phyloP scores from a whole-genome alignment of 1,140 invertebrate genomes.

The Belonocnema kinseyi region DNA sequence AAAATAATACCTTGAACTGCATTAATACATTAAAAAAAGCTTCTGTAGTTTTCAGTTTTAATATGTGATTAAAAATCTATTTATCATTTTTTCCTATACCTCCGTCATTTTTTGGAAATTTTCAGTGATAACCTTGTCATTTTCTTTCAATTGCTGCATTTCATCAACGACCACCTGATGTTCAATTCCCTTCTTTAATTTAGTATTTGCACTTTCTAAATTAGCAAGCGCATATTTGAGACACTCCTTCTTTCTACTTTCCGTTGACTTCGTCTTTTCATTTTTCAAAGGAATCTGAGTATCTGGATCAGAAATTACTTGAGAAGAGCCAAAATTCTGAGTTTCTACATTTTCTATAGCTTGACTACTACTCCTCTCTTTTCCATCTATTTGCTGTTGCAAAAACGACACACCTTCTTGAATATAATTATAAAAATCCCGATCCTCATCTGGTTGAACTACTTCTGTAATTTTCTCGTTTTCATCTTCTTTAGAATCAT shows the following conservation, averaged over 20 bases:
- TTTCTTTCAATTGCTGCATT: not conserved
- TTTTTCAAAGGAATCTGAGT: not conserved
- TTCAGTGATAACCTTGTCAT: not conserved
- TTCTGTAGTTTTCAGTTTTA: not conserved
- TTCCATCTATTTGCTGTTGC: not conserved
- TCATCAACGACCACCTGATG: not conserved
- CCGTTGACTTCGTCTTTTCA: not conserved
- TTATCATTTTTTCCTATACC: not conserved
- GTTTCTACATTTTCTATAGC: not conserved
- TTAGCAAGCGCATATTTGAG: not conserved
- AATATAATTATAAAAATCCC: not conserved
- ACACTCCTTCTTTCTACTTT: not conserved
- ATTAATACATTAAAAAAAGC: not conserved
- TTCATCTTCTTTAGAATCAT: not conserved
- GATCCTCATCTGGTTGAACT: not conserved
- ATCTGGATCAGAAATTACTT: constrained; percentile 5
- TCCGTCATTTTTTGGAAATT: not conserved
- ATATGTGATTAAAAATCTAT: not conserved
- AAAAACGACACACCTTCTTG: not conserved
- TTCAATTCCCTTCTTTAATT: not conserved
- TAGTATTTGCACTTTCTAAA: not conserved
- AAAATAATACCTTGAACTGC: not conserved
- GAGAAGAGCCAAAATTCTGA: not conserved
- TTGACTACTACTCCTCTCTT: not conserved
- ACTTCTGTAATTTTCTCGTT: not conserved